phyloP scores from a whole-genome alignment of 2,113 vertebrate species.

The Heliornis fulica region DNA sequence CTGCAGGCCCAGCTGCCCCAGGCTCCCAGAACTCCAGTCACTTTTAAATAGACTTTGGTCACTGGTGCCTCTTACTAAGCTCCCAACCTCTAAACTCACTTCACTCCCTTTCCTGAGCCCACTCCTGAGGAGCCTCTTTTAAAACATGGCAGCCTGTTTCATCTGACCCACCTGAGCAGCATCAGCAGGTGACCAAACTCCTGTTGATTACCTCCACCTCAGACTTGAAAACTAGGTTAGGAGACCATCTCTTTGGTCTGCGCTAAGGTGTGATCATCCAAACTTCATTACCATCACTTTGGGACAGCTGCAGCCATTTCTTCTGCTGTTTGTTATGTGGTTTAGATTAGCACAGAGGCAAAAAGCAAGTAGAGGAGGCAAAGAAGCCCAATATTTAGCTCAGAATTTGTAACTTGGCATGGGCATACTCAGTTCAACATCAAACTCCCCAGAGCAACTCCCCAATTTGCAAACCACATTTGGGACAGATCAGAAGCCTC shows the following conservation, averaged over 20 bases:
- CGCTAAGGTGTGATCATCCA: neutral
- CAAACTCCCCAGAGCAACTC: neutral
- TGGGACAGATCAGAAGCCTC: neutral
- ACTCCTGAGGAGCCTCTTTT: neutral
- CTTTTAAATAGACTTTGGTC: neutral
- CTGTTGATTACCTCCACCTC: neutral
- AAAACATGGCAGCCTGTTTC: neutral
- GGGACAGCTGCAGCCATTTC: neutral
- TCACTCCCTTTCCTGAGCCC: rapidly evolving
- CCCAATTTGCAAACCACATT: neutral
- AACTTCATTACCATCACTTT: rapidly evolving
- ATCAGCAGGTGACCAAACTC: neutral
- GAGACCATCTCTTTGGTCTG: neutral
- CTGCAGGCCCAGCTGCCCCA: neutral
- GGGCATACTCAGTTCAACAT: neutral
- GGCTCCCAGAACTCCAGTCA: neutral
- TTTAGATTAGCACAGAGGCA: neutral
- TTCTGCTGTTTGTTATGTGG: neutral
- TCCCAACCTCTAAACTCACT: no score
- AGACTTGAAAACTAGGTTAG: neutral
- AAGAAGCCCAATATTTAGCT: neutral
- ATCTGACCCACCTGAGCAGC: neutral
- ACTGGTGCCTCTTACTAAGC: no score
- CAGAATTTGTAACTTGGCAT: neutral
- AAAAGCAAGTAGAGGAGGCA: neutral